A percentile compares a stretch with the other conserved stretches of the same genome.
Conservation (phyloP, 2,113 vertebrate genomes). For the Thermophis baileyi region DNA sequence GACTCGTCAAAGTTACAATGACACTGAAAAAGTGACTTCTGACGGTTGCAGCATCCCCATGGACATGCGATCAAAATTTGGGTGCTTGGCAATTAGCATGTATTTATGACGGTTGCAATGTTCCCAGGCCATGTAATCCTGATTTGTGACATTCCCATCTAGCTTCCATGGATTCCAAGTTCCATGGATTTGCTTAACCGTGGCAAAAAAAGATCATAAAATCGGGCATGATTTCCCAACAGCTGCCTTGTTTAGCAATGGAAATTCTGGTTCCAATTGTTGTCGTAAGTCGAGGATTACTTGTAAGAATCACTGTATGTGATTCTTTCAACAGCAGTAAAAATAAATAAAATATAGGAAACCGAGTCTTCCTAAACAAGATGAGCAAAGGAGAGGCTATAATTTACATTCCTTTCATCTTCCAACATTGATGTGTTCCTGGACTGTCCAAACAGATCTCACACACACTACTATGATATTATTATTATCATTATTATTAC, state of each 20-base stretch:
- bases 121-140: background rate
- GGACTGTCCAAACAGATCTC: background rate
- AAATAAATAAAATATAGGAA: background rate
- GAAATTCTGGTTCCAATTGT: background rate
- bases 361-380: background rate
- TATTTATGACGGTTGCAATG: background rate
- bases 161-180: background rate
- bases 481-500: background rate
- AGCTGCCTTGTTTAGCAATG: background rate
- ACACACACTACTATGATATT: background rate
- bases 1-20: background rate
- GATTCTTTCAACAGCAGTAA: background rate
- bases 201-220: background rate
- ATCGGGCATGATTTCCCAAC: background rate
- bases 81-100: background rate
- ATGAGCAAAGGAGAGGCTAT: background rate
- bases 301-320: background rate
- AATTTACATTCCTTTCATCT: background rate
- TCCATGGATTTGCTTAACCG: background rate
- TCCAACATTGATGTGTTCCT: background rate
- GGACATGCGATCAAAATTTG: background rate
- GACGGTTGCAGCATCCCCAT: background rate
- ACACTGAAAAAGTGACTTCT: background rate
- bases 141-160: background rate
- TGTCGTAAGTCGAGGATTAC: background rate